Percentiles rank a stretch among this genome's conserved stretches.
These are phyloP conservation scores for Bryconaethiops microstoma DNA, from an alignment of 2,797 vertebrate species.

Conservation along the genomic window DNA sequence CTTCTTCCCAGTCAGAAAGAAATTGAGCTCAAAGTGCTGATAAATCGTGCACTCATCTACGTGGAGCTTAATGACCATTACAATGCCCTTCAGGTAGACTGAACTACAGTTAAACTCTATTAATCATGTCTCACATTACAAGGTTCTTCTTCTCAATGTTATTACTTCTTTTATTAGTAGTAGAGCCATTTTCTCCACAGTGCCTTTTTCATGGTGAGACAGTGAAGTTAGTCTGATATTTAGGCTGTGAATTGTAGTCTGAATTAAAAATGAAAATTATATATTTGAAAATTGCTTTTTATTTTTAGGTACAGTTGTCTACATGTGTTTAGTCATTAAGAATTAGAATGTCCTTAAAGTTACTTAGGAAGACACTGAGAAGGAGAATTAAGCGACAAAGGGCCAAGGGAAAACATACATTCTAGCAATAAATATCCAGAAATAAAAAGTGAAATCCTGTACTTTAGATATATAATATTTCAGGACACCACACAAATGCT, in stretches of 20 bases:
- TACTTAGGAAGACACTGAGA: no score
- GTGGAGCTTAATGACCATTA: conserved; percentile 65
- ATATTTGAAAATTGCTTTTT: not conserved
- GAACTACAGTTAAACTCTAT: conserved; percentile 11
- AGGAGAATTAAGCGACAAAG: not conserved
- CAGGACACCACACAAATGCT: not conserved
- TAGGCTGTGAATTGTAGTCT: not conserved
- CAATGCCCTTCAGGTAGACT: conserved; percentile 75
- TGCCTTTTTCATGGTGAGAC: not conserved
- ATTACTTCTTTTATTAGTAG: not conserved
- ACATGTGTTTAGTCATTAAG: no score
- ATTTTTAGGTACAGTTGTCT: not conserved
- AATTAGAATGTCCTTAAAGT: no score
- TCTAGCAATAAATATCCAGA: not conserved
- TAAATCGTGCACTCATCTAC: conserved; percentile 79
- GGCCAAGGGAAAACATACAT: not conserved
- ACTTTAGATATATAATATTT: not conserved
- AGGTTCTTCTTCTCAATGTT: not conserved
- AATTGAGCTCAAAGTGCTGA: conserved; percentile 70
- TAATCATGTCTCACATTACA: not conserved
- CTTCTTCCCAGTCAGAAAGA: conserved; percentile 70
- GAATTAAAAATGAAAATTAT: no score
- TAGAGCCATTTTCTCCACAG: not conserved
- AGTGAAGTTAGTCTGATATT: not conserved
- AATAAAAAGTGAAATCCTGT: not conserved